Percentiles rank a stretch among this genome's conserved stretches.
Evolutionary conservation across 1,140 invertebrate genomes (phyloP).

Genomic region (Drosophila leontia): DNA sequence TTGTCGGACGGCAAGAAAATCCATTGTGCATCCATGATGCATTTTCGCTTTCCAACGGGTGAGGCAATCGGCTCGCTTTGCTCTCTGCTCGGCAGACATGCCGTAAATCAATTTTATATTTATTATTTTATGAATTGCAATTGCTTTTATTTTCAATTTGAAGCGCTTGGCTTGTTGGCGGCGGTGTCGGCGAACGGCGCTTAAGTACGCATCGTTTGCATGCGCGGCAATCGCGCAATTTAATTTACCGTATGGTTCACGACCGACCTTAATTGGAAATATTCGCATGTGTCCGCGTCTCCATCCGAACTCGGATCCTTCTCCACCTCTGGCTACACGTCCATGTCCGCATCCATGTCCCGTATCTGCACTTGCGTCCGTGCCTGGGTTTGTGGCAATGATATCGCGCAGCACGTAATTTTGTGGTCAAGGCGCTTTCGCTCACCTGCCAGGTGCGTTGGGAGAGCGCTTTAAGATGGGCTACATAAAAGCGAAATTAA

Average conservation of each 20-base stretch:
- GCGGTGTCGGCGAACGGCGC: conserved; percentile 42
- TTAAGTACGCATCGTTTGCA: conserved; percentile 76
- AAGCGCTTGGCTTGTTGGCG: conserved; percentile 33
- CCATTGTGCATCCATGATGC: conserved; percentile 48
- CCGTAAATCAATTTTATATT: conserved; percentile 83
- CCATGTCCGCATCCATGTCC: conserved; percentile 4
- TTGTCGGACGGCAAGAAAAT: conserved; percentile 54
- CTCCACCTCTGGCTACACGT: not conserved
- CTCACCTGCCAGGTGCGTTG: conserved; percentile 19
- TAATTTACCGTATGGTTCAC: conserved; percentile 73
- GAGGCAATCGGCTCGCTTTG: conserved; percentile 10
- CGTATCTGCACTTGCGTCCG: not conserved
- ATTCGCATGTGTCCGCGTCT: conserved; percentile 31
- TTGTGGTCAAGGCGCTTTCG: conserved; percentile 65
- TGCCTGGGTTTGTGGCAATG: conserved; percentile 30
- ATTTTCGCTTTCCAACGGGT: conserved; percentile 64
- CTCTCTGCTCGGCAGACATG: conserved; percentile 44
- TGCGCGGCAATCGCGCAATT: conserved; percentile 65
- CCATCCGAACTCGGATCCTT: not conserved
- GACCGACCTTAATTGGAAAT: conserved; percentile 53
- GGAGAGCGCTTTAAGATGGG: conserved; percentile 26
- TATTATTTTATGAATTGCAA: conserved; percentile 82
- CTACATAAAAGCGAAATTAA: conserved; percentile 17
- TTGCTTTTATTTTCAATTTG: conserved; percentile 69
- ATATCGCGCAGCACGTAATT: conserved; percentile 69